phyloP scores from a whole-genome alignment of 2,797 vertebrate species.

The Pipistrellus pygmaeus region DNA sequence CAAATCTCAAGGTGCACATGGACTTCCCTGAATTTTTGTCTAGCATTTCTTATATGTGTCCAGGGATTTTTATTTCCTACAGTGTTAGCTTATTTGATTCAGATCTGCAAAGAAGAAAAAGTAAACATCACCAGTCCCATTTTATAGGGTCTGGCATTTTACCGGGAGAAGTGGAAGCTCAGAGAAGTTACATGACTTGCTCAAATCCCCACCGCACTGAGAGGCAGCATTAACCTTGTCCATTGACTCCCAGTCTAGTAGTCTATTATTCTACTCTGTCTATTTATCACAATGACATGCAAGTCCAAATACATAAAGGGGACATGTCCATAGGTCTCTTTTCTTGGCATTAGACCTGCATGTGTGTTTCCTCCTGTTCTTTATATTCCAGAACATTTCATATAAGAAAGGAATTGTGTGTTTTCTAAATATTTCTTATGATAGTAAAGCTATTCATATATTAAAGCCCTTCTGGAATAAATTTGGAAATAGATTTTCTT shows the following conservation, averaged over 20 bases:
- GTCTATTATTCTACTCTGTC: neutral
- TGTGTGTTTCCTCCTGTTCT: neutral
- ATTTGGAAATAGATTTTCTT: slow-evolving; percentile 3
- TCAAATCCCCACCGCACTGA: neutral
- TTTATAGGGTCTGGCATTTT: slow-evolving; percentile 10
- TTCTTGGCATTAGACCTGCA: neutral
- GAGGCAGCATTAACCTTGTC: neutral
- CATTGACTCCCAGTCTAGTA: neutral
- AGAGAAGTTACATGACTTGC: neutral
- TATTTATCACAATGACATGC: neutral
- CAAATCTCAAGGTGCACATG: neutral
- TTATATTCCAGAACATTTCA: neutral
- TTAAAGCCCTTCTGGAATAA: slow-evolving; percentile 4
- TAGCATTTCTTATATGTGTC: neutral
- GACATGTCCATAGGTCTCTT: neutral
- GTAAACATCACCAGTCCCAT: neutral
- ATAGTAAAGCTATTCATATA: neutral
- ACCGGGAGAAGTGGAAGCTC: slow-evolving; percentile 3
- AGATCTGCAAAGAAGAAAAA: slow-evolving; percentile 6
- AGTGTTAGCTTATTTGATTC: slow-evolving; percentile 8
- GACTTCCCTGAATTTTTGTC: slow-evolving; percentile 14
- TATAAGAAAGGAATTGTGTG: neutral
- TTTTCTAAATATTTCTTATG: slow-evolving; percentile 28
- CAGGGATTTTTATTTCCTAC: slow-evolving; percentile 45
- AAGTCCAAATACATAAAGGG: neutral